Evolutionary conservation across 2,888 invertebrate genomes (phyloP).

Genomic region (Colostygia pectinataria): DNA sequence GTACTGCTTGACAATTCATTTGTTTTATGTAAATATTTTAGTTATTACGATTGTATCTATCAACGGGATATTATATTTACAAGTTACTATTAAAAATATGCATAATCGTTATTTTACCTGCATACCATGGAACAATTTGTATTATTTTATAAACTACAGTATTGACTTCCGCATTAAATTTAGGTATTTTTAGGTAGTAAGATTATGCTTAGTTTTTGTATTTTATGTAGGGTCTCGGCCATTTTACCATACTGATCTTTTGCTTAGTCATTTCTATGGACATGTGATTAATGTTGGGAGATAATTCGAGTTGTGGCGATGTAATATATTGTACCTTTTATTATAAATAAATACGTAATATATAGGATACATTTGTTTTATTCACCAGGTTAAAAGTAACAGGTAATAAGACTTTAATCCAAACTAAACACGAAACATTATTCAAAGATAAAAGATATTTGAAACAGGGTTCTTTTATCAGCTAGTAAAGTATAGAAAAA

Average conservation of each 20-base stretch:
- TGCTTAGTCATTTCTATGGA: slow-evolving; percentile 76
- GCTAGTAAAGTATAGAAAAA: too few relatives aligned
- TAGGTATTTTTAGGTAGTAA: slow-evolving; percentile 67
- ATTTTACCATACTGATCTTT: slow-evolving; percentile 73
- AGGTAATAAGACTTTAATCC: too few relatives aligned
- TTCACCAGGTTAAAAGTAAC: too few relatives aligned
- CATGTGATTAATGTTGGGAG: slow-evolving; percentile 70
- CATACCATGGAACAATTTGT: slow-evolving; percentile 63
- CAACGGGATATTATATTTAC: slow-evolving; percentile 47
- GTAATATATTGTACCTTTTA: slow-evolving; percentile 83
- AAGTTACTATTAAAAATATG: slow-evolving; percentile 55
- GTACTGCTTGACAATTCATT: slow-evolving; percentile 25
- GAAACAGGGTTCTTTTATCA: too few relatives aligned
- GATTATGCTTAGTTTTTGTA: slow-evolving; percentile 78
- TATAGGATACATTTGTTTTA: slow-evolving; percentile 66
- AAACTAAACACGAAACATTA: too few relatives aligned
- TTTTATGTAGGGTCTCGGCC: slow-evolving; percentile 70
- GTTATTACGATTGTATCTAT: slow-evolving; percentile 52
- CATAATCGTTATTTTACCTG: slow-evolving; percentile 74
- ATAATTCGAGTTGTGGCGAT: slow-evolving; percentile 72
- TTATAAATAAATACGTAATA: slow-evolving; percentile 83
- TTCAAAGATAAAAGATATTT: too few relatives aligned
- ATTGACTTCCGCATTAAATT: slow-evolving; percentile 76
- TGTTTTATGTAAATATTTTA: slow-evolving; percentile 42
- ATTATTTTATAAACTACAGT: slow-evolving; percentile 76